These are phyloP conservation scores for Scaptomyza pallida DNA, from an alignment of 1,140 invertebrate species.

Conservation along the genomic window DNA sequence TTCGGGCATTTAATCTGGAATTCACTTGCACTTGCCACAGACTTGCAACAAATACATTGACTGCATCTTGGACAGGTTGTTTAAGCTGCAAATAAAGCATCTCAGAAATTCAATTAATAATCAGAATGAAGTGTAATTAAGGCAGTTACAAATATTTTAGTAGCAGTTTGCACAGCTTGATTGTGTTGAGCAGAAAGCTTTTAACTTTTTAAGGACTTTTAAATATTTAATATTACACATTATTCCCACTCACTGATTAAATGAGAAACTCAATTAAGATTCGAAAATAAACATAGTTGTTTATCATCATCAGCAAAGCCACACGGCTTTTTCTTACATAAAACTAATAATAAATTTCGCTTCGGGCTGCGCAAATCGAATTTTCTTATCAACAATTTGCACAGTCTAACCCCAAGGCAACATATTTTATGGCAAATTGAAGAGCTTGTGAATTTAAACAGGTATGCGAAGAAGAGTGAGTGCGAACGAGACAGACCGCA, in stretches of 20 bases:
- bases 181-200: no score
- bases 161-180: no score
- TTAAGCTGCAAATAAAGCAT: neutral
- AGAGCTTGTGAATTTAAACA: conserved; percentile 56
- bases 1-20: conserved; percentile 1
- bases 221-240: no score
- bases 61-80: neutral
- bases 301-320: neutral
- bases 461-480: conserved; percentile 42
- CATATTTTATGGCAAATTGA: conserved; percentile 37
- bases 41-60: neutral
- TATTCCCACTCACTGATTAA: no score
- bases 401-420: conserved; percentile 7
- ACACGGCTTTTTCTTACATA: neutral
- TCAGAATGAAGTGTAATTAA: no score
- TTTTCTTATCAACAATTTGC: conserved; percentile 55
- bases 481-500: neutral
- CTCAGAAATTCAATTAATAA: neutral
- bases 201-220: no score
- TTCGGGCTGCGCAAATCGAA: conserved; percentile 30
- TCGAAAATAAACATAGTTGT: neutral
- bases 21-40: neutral
- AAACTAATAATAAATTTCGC: conserved; percentile 36
- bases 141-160: neutral
- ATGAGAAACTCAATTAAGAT: no score